Evolutionary conservation across 92 coral and sea anemone genomes (phyloP).

Genomic region (Isaurus tuberculatus): DNA sequence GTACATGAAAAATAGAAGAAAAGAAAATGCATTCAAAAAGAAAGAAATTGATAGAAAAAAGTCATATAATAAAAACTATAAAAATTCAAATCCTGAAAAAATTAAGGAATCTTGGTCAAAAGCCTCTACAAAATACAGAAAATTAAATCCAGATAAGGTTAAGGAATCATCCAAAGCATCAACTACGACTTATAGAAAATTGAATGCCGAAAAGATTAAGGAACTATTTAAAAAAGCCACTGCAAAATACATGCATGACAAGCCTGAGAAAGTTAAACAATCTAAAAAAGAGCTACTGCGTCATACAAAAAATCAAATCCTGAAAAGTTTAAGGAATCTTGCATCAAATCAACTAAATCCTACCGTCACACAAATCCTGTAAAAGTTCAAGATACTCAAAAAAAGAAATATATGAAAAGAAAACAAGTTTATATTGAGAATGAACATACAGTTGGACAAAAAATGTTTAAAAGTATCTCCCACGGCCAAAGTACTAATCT

Average conservation of each 20-base stretch:
- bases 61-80: conserved; percentile 35
- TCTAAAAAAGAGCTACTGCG: conserved; percentile 28
- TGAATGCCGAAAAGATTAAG: conserved; percentile 41
- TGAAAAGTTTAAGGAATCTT: conserved; percentile 38
- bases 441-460: conserved; percentile 10
- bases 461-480: conserved; percentile 6
- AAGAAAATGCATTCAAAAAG: conserved; percentile 22
- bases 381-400: conserved; percentile 20
- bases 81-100: conserved; percentile 34
- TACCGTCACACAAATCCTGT: conserved; percentile 13
- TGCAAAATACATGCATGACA: conserved; percentile 24
- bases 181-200: conserved; percentile 35
- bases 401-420: conserved; percentile 7
- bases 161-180: conserved; percentile 15
- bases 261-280: conserved; percentile 18
- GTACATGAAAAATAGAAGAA: conserved; percentile 36
- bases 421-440: conserved; percentile 8
- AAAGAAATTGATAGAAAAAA: conserved; percentile 15
- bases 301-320: conserved; percentile 42
- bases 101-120: conserved; percentile 42
- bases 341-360: conserved; percentile 17
- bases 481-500: conserved; percentile 1
- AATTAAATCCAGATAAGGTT: conserved; percentile 45
- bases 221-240: conserved; percentile 11
- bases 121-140: conserved; percentile 42